Percentiles rank a stretch among this genome's conserved stretches.
Conservation (phyloP, 2,888 invertebrate genomes). For the Isotomurus palustris region DNA sequence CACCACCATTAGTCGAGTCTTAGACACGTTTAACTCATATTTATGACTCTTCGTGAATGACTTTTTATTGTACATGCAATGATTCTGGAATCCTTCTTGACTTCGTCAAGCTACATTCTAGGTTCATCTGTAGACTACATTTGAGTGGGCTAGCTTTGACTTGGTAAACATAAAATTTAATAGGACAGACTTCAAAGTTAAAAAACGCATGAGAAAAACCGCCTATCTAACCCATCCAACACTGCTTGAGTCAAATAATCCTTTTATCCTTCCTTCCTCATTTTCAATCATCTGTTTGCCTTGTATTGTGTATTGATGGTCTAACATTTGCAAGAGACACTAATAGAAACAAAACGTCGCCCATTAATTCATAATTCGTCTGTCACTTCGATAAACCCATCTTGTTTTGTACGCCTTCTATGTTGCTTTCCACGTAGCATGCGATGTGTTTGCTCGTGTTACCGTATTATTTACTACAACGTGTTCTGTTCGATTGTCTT, state of each 20-base stretch:
- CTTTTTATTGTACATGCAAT: too few species aligned
- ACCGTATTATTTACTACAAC: not conserved
- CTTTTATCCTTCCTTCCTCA: not conserved
- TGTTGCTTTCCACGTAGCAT: slow-evolving; percentile 47
- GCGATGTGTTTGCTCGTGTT: slow-evolving; percentile 22
- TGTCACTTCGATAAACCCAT: not conserved
- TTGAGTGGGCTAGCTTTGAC: too few species aligned
- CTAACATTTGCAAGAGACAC: not conserved
- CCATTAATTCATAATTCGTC: not conserved
- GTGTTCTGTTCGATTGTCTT: slow-evolving; percentile 19
- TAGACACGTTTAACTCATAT: not conserved
- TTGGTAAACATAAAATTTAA: too few species aligned
- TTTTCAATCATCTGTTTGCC: not conserved
- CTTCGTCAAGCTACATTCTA: too few species aligned
- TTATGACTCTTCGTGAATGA: too few species aligned
- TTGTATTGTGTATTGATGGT: not conserved
- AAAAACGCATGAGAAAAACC: too few species aligned
- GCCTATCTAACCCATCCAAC: not conserved
- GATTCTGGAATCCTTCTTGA: too few species aligned
- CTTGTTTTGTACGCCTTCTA: slow-evolving; percentile 40
- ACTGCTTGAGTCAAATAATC: not conserved
- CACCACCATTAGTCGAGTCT: not conserved
- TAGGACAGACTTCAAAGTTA: too few species aligned
- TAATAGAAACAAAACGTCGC: not conserved
- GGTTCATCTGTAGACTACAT: too few species aligned